phyloP scores from a whole-genome alignment of 2,888 invertebrate genomes.

The Phorcus lineatus region DNA sequence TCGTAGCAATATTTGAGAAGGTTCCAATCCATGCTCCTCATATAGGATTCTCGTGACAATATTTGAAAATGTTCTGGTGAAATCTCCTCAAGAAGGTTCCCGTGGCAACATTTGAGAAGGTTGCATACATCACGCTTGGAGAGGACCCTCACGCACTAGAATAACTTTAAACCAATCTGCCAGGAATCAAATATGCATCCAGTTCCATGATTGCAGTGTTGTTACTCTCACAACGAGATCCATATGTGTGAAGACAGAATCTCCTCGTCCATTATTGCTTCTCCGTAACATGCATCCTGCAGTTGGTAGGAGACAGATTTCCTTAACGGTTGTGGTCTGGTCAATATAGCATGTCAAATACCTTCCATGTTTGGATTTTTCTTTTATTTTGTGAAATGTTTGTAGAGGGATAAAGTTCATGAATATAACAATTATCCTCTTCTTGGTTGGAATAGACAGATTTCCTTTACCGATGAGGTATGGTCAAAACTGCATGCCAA shows the following conservation, averaged over 20 bases:
- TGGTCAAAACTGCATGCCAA: too few relatives aligned
- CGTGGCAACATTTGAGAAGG: not conserved
- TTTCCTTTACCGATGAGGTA: too few relatives aligned
- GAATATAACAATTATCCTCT: too few relatives aligned
- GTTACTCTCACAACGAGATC: too few relatives aligned
- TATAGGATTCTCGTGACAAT: not conserved
- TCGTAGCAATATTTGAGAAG: not conserved
- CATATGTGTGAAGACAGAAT: too few relatives aligned
- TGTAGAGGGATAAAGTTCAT: too few relatives aligned
- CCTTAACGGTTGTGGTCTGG: too few relatives aligned
- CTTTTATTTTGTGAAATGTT: too few relatives aligned
- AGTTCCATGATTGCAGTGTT: not conserved
- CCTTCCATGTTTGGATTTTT: not conserved
- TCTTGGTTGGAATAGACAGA: too few relatives aligned
- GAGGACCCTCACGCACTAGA: not conserved
- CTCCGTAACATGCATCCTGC: too few relatives aligned
- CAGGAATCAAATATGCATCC: conserved; percentile 3
- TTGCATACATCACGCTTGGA: not conserved
- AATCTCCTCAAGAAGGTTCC: not conserved
- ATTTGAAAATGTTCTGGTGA: not conserved
- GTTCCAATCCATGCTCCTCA: not conserved
- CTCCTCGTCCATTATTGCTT: too few relatives aligned
- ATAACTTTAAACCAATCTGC: not conserved
- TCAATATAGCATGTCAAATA: not conserved
- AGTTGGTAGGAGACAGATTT: too few relatives aligned